phyloP scores from a whole-genome alignment of 64 coral and sea anemone species.

The Exaiptasia diaphana region DNA sequence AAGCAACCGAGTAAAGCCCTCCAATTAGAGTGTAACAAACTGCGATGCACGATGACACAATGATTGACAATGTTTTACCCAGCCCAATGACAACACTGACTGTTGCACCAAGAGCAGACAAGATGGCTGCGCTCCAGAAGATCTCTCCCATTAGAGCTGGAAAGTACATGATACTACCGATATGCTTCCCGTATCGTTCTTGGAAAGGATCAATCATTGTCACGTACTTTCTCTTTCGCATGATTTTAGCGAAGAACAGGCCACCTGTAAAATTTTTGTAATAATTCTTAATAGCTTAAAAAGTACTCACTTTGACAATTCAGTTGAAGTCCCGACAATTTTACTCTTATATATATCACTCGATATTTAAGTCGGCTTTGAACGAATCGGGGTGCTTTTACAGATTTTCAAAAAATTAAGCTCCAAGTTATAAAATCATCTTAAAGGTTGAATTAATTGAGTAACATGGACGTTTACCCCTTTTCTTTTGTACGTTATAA shows the following conservation, averaged over 20 bases:
- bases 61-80: conserved; percentile 58
- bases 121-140: conserved; percentile 93
- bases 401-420: no score
- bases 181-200: conserved; percentile 70
- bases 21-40: conserved; percentile 88
- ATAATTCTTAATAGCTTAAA: no score
- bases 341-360: no score
- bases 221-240: conserved; percentile 79
- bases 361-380: no score
- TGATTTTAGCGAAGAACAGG: conserved; percentile 87
- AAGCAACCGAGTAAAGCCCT: conserved; percentile 93
- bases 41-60: conserved; percentile 78
- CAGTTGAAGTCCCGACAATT: no score
- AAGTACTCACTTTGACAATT: no score
- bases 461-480: no score
- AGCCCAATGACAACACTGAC: conserved; percentile 84
- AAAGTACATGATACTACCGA: conserved; percentile 85
- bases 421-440: no score
- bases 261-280: conserved; percentile 82
- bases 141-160: conserved; percentile 90
- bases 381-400: no score
- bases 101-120: conserved; percentile 84
- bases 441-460: no score
- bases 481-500: no score
- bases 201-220: conserved; percentile 98